Conservation (phyloP, 1,140 invertebrate species). For the Potamilus streckersoni region DNA sequence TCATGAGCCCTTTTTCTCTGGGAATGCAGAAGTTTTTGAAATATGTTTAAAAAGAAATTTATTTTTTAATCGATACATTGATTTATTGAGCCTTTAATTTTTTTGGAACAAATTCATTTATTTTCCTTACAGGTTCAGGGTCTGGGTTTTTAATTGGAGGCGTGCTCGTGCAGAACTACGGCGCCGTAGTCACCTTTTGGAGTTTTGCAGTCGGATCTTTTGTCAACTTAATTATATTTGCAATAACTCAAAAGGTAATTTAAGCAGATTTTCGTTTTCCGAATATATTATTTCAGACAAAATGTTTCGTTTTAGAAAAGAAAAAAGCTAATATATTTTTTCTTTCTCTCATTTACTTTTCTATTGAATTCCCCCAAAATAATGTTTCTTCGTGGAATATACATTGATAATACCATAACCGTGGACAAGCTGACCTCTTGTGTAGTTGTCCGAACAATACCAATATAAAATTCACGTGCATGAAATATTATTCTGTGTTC, state of each 20-base stretch:
- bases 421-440: neutral
- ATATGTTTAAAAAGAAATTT: neutral
- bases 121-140: constrained; percentile 34
- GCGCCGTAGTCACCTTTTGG: constrained; percentile 36
- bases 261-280: neutral
- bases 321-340: neutral
- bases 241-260: constrained; percentile 32
- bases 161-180: constrained; percentile 23
- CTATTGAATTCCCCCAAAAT: neutral
- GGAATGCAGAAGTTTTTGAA: neutral
- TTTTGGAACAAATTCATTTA: constrained; percentile 27
- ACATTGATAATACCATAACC: neutral
- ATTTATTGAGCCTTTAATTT: constrained; percentile 30
- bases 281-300: too few species aligned
- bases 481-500: too few species aligned
- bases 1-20: neutral
- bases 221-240: constrained; percentile 28
- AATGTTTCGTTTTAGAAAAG: too few species aligned
- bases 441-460: too few species aligned
- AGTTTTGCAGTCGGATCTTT: constrained; percentile 34
- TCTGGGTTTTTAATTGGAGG: constrained; percentile 35
- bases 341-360: neutral
- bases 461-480: too few species aligned
- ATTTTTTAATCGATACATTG: constrained; percentile 3
- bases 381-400: neutral